Percentiles rank a stretch among this genome's conserved stretches.
Evolutionary conservation across 2,113 vertebrate genomes (phyloP).

Genomic region (Anthoscopus minutus): DNA sequence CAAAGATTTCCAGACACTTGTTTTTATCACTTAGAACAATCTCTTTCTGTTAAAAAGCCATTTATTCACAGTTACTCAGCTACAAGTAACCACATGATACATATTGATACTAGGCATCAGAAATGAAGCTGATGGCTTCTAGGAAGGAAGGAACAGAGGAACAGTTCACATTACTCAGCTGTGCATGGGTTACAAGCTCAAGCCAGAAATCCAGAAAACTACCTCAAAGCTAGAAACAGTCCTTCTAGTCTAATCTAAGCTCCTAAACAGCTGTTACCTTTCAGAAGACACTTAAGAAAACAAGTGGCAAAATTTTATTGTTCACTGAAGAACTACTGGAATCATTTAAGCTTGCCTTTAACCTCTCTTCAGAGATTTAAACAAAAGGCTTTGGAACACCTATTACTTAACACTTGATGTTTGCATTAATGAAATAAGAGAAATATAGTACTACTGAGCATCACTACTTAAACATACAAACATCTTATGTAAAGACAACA

Average conservation of each 20-base stretch:
- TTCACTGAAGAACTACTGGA: neutral
- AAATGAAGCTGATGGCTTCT: neutral
- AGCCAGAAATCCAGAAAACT: neutral
- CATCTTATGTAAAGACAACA: neutral
- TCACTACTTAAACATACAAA: neutral
- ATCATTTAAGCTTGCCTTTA: neutral
- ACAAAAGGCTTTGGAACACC: neutral
- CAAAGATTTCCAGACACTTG: neutral
- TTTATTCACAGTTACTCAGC: neutral
- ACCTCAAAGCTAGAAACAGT: neutral
- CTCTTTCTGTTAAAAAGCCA: neutral
- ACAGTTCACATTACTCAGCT: neutral
- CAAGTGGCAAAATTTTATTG: neutral
- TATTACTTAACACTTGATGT: neutral
- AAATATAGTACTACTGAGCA: neutral
- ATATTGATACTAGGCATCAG: neutral
- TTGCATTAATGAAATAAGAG: neutral
- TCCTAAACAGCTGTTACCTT: neutral
- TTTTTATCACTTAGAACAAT: neutral
- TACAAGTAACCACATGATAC: neutral
- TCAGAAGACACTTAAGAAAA: neutral
- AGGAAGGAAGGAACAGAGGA: neutral
- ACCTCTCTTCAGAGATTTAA: neutral
- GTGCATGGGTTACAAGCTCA: neutral
- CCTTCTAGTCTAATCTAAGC: neutral